Evolutionary conservation across 2,797 vertebrate genomes (phyloP), one percentile per base, ranked within the genome.

Genomic region (Coilia nasus): DNA sequence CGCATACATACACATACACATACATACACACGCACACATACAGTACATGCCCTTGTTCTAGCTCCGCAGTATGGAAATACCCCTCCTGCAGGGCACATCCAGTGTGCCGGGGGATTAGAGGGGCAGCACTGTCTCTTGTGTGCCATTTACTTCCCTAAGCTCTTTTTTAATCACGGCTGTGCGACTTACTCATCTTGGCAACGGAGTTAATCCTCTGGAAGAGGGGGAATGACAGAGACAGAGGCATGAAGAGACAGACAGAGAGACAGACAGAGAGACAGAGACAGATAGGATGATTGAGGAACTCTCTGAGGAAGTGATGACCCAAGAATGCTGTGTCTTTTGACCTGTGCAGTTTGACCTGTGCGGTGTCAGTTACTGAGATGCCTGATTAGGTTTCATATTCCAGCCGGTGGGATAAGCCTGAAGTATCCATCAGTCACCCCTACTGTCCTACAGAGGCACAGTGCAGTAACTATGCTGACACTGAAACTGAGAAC

Each of bases 131-230:
- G 56, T 81, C 82, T 85, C 46, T 67, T 83, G 82, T 46, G 44
- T 47, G 12, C 75, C 84, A 28, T 83, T 81, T 67, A 56, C 60
- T 81, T 35, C 56, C 85, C 50, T 88, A 88, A 87, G 83, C 80
- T 87, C 83, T 82, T 85, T 86, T 88, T 90, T 87, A 88, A 90
- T 88, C 84, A 88, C 85, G 19, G 81, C 2, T 54, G 50, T 28
- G 31, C 12, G 75, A 41, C 46, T 71, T 83, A 15, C 12, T 84
- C 81, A 84, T 86, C 86, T 85, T 41, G 67, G 67, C 60, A 35
- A 47, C 47, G n/a, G 64, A 88, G 67, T 84, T 85, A 87, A 87
- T 87, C 83, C 56, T 50, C 31, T 81, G 10, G 5, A 83, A 41
- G 47, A 82, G 57, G 86, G 84, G 83, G 60, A 82, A 81, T 60